Evolutionary conservation across 2,113 vertebrate genomes (phyloP).

Genomic region (Psilopsiagon aurifrons): DNA sequence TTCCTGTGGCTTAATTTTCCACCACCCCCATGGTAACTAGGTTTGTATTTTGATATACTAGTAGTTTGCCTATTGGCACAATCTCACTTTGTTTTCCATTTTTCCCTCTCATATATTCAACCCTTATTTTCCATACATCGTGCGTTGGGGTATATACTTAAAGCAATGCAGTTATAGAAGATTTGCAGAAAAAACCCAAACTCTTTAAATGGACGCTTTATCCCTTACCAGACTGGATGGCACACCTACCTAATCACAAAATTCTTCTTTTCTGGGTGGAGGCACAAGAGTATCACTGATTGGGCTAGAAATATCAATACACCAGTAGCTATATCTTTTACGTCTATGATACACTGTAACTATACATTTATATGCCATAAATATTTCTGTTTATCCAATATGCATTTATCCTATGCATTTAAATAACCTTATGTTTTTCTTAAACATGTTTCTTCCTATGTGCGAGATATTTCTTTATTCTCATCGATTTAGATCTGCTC

Average conservation of each 20-base stretch:
- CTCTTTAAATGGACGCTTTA: neutral
- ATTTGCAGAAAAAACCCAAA: neutral
- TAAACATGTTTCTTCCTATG: neutral
- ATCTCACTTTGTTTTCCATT: fast-evolving
- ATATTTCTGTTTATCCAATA: neutral
- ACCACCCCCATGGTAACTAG: fast-evolving
- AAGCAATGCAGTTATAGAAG: neutral
- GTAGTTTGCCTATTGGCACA: neutral
- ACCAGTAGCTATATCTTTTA: neutral
- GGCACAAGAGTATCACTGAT: fast-evolving
- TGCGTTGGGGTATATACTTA: neutral
- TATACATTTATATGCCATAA: fast-evolving
- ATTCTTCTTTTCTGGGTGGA: neutral
- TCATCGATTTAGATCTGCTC: neutral
- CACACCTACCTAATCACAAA: neutral
- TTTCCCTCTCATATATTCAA: neutral
- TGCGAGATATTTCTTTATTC: neutral
- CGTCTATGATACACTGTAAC: neutral
- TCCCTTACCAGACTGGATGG: neutral
- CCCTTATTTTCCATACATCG: neutral
- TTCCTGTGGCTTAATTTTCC: neutral
- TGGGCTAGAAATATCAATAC: neutral
- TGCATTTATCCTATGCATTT: neutral
- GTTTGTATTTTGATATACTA: neutral
- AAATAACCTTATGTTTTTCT: neutral